phyloP scores from a whole-genome alignment of 2,888 invertebrate species.

The Aporophyla nigra region DNA sequence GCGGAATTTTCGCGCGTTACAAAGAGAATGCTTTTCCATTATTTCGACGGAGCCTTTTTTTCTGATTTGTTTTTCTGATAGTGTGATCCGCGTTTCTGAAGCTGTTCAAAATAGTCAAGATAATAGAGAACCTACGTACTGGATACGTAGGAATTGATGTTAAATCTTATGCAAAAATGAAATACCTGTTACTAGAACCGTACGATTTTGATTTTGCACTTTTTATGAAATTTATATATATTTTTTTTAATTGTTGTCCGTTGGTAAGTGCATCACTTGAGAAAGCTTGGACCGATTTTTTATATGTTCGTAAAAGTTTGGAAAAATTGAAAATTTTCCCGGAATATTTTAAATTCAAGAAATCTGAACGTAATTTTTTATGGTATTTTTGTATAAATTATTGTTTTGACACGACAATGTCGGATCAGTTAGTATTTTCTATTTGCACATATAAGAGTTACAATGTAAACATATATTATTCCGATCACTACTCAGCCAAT shows the following conservation, averaged over 20 bases:
- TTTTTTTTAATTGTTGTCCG: neutral
- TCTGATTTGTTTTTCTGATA: constrained; percentile 40
- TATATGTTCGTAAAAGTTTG: neutral
- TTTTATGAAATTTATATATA: neutral
- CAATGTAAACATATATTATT: neutral
- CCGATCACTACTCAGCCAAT: constrained; percentile 1
- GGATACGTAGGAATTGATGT: neutral
- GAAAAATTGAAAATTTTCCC: neutral
- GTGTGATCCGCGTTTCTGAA: constrained; percentile 28
- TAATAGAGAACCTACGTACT: neutral
- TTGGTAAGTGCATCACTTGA: neutral
- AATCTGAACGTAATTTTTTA: neutral
- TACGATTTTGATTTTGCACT: neutral
- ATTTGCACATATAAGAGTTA: neutral
- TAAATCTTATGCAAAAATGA: neutral
- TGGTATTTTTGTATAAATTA: neutral
- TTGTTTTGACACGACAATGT: neutral
- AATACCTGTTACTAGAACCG: neutral
- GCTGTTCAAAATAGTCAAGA: constrained; percentile 17
- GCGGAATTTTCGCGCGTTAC: constrained; percentile 15
- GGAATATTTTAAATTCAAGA: neutral
- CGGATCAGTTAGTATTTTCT: neutral
- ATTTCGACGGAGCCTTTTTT: constrained; percentile 24
- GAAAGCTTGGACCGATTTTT: neutral
- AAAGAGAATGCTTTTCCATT: constrained; percentile 25